Conservation (phyloP, 1,140 invertebrate species). For the Macrotrachela quadricornifera region DNA sequence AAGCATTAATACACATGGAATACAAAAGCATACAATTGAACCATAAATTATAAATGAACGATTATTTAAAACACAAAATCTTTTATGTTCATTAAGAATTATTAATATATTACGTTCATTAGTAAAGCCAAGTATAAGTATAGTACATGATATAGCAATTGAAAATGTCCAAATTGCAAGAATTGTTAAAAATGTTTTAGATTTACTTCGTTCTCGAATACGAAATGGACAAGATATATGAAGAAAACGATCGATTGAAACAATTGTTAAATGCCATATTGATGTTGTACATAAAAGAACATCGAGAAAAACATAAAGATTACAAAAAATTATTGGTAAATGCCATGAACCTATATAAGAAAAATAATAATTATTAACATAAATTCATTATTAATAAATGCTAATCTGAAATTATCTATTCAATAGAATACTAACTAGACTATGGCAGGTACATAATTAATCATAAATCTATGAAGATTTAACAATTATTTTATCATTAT, state of each 20-base stretch:
- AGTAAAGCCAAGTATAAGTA: neutral
- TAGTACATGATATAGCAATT: neutral
- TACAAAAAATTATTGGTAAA: neutral
- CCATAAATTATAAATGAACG: conserved; percentile 5
- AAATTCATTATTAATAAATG: neutral
- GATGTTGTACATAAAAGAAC: conserved; percentile 4
- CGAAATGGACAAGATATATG: conserved; percentile 1
- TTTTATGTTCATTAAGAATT: neutral
- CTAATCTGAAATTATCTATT: neutral
- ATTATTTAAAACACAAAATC: conserved; percentile 3
- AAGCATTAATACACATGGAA: conserved; percentile 5
- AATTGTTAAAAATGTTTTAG: conserved; percentile 2
- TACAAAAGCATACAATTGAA: conserved; percentile 6
- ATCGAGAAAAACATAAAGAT: neutral
- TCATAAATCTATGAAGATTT: too few relatives aligned
- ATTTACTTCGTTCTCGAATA: neutral
- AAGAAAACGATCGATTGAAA: conserved; percentile 5
- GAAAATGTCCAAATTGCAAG: conserved; percentile 6
- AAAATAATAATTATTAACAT: too few relatives aligned
- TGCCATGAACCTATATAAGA: too few relatives aligned
- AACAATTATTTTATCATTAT: too few relatives aligned
- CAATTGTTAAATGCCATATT: conserved; percentile 3
- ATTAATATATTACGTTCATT: neutral
- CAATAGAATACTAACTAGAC: too few relatives aligned
- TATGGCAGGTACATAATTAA: too few relatives aligned